phyloP scores from a whole-genome alignment of 2,888 invertebrate genomes.

The Willowsia nigromaculata region DNA sequence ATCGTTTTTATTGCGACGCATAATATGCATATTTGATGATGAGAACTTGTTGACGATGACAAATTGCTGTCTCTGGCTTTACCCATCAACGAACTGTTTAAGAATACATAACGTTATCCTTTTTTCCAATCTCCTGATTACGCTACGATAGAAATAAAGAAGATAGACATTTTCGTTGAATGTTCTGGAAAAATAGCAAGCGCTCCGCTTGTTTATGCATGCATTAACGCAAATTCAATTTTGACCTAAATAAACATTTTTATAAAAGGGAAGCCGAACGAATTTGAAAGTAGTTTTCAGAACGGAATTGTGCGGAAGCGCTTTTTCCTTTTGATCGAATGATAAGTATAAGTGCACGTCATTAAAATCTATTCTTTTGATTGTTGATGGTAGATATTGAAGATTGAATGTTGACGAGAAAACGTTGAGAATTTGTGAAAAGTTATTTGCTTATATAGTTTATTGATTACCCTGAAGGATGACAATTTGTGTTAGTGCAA shows the following conservation, averaged over 20 bases:
- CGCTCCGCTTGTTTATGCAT: background rate
- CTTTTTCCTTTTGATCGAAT: background rate
- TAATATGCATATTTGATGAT: background rate
- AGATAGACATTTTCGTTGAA: background rate
- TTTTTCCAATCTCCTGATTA: too few species aligned
- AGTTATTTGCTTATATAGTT: background rate
- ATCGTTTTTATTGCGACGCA: background rate
- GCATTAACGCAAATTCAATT: background rate
- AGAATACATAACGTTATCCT: too few species aligned
- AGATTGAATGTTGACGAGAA: background rate
- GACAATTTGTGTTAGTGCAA: background rate
- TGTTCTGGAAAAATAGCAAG: background rate
- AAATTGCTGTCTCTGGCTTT: constrained; percentile 29
- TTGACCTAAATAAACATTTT: background rate
- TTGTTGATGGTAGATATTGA: background rate
- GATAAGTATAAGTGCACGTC: background rate
- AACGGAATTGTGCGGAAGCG: background rate
- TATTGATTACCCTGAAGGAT: background rate
- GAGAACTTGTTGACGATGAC: constrained; percentile 62
- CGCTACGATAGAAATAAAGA: too few species aligned
- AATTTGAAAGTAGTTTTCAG: background rate
- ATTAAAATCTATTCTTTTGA: background rate
- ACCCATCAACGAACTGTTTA: background rate
- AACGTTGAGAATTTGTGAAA: background rate
- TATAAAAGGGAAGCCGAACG: background rate